Evolutionary conservation across 2,888 invertebrate species (phyloP), one percentile per base, ranked within the genome.

Genomic region (Sphaerophoria taeniata): DNA sequence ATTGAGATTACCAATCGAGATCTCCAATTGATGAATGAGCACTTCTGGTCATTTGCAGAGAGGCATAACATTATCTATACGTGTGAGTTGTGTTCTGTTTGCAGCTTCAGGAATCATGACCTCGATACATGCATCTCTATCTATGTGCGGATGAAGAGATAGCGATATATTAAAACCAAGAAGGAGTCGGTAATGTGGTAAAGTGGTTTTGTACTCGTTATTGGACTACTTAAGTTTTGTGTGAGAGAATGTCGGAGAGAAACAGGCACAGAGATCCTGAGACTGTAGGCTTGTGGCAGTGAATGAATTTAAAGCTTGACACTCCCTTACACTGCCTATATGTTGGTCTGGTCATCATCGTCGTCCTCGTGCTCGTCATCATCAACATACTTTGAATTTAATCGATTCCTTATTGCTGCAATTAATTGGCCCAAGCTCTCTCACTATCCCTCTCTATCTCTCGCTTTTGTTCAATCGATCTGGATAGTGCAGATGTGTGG

Each of bases 371-470:
- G 0, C 1, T 6, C 55, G 53, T 67, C 75, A 61, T 61, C 69
- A 61, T 60, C 73, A 77, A 78, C 73, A 77, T 78, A 77, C 77
- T 86, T 78, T 73, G 65, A 82, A 82, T 70, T 78, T 74, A 86
- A 86, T 86, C 86, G 86, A 82, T 82, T 74, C 86, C 82, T 82
- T 78, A 78, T 86, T 78, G 86, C 81, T 78, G 86, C 81, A 82
- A 82, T 81, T 81, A 86, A 81, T 82, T 77, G 77, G 2, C 70
- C 60, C 77, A 74, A 67, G 67, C 78, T 78, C 71, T 53, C 67
- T 53, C 51, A 53, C 9, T 34, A 49, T 24, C 63, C 14, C 47
- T 47, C 61, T 7, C 16, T 58, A 9, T 24, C 53, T n/a, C 6
- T 39, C n/a, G n/a, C 14, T 51, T 7, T 9, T 39, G 7, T 6